Percentiles rank a stretch among this genome's conserved stretches.
Evolutionary conservation across 2,797 vertebrate genomes (phyloP).

Genomic region (Oryzias dopingdopingensis): DNA sequence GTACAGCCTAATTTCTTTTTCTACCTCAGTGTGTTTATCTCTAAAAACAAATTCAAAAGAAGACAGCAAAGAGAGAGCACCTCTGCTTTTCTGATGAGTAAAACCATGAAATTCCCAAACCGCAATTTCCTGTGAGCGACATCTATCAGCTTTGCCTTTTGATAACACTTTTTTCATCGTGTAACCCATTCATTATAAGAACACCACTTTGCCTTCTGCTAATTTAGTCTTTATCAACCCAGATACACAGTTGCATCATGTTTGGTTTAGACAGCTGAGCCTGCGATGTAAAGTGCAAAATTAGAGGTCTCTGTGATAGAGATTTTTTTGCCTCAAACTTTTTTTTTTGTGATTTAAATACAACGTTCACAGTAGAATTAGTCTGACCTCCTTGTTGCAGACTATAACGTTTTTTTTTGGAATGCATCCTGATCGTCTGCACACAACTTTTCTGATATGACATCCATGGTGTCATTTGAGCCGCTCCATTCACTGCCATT

Average conservation of each 20-base stretch:
- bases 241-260: slow-evolving; percentile 17
- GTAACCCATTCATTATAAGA: slow-evolving; percentile 38
- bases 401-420: slow-evolving; percentile 35
- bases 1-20: slow-evolving; percentile 83
- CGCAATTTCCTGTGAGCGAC: slow-evolving; percentile 40
- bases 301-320: not conserved
- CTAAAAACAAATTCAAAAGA: slow-evolving; percentile 75
- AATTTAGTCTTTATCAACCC: slow-evolving; percentile 63
- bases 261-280: slow-evolving; percentile 31
- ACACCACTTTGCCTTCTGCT: slow-evolving; percentile 67
- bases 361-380: slow-evolving; percentile 7
- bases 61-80: slow-evolving; percentile 69
- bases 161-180: slow-evolving; percentile 35
- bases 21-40: slow-evolving; percentile 94
- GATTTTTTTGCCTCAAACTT: slow-evolving; percentile 10
- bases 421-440: slow-evolving; percentile 9
- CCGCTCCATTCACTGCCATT: slow-evolving; percentile 55
- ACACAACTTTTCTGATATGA: slow-evolving; percentile 8
- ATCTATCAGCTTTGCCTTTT: slow-evolving; percentile 59
- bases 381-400: slow-evolving; percentile 7
- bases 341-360: not conserved
- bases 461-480: slow-evolving; percentile 27
- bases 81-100: slow-evolving; percentile 72
- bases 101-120: slow-evolving; percentile 59
- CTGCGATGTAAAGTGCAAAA: slow-evolving; percentile 23